A percentile compares a stretch with the other conserved stretches of the same genome.
These are phyloP conservation scores for Cloeon dipterum DNA, from an alignment of 2,888 invertebrate species.

Conservation along the genomic window DNA sequence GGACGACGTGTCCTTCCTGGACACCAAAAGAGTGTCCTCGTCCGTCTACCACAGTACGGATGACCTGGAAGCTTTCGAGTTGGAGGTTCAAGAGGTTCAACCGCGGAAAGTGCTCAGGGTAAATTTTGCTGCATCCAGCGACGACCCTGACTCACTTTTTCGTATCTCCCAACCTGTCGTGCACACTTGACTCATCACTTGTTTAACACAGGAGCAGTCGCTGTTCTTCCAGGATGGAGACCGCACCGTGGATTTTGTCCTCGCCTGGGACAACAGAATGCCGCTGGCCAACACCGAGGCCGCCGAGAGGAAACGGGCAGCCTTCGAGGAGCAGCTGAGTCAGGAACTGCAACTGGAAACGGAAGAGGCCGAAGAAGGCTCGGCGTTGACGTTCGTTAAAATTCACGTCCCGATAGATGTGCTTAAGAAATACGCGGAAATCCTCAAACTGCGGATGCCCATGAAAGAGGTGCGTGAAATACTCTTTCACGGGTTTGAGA, in stretches of 20 bases:
- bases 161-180: too few species aligned
- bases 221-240: constrained; percentile 36
- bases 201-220: too few species aligned
- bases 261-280: constrained; percentile 45
- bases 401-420: constrained; percentile 70
- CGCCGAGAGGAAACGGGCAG: constrained; percentile 23
- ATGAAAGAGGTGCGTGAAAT: constrained; percentile 69
- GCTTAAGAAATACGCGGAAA: constrained; percentile 68
- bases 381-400: constrained; percentile 58
- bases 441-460: constrained; percentile 77
- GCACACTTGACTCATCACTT: too few species aligned
- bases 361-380: constrained; percentile 31
- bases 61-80: too few species aligned
- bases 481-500: too few species aligned
- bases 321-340: constrained; percentile 47
- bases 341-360: constrained; percentile 49
- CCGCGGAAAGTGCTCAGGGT: too few species aligned
- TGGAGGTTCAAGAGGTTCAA: too few species aligned
- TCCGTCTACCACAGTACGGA: too few species aligned
- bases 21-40: too few species aligned
- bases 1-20: too few species aligned
- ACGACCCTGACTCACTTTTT: too few species aligned
- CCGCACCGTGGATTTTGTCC: constrained; percentile 51
- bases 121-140: too few species aligned
- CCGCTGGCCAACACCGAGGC: constrained; percentile 21